Evolutionary conservation across 30 jellyfish, hydroid and myxozoan genomes (phyloP), one percentile per base, ranked within the genome.

Genomic region (Phacellophora camtschatica): DNA sequence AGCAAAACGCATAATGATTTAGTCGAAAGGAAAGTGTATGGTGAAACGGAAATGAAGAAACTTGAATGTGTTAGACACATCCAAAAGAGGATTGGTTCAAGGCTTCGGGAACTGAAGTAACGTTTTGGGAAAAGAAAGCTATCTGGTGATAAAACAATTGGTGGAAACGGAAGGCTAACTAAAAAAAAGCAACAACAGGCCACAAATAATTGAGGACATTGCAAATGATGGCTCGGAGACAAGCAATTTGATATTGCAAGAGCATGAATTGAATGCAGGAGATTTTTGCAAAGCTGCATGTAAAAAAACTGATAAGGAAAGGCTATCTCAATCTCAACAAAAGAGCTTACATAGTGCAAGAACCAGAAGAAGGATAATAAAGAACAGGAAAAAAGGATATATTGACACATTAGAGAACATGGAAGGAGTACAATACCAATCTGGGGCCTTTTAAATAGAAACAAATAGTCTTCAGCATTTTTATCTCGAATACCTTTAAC

Each of bases 131-230:
- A 46, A 27, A 23, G 20, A 22, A 48, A 71, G 53, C 27, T 71
- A 19, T 27, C n/a, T 3, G 84, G 50, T 71, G 71, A 71, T 10
- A 71, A 71, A 18, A 46, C 84, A n/a, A 57, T 71, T 71, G 71
- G 71, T n/a, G 71, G 84, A 3, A 45, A 50, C 23, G 84, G 84
- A 18, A 51, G 71, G 29, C 84, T 71, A 13, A 71, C 84, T 46
- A 42, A 37, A 6, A 71, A 71, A 33, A 5, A 5, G 53, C n/a
- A n/a, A n/a, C n/a, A n/a, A n/a, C n/a, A n/a, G 53, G 53, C 53
- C 53, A 8, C 53, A 39, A 39, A n/a, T n/a, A n/a, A n/a, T n/a
- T n/a, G n/a, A 39, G 74, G 42, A 6, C 74, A 58, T 19, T 58
- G 20, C 45, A 58, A n/a, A 58, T 58, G 16, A 58, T 58, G 74